Percentiles rank a stretch among this genome's conserved stretches.
phyloP scores from a whole-genome alignment of 2,888 invertebrate genomes.

The Aplocera efformata region DNA sequence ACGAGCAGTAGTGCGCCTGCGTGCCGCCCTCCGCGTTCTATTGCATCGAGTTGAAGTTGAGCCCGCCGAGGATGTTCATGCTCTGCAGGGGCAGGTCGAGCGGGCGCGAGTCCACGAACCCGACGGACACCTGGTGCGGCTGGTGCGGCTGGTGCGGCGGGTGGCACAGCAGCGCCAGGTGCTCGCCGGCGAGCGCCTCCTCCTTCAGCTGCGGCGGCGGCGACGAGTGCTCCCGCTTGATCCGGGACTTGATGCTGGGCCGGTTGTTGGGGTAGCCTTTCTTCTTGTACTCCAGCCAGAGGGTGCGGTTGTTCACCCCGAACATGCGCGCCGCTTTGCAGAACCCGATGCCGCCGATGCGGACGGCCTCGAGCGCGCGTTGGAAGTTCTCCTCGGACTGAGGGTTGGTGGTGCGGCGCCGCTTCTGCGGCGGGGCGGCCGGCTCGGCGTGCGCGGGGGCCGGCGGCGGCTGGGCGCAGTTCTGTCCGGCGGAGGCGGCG shows the following conservation, averaged over 20 bases:
- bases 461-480: constrained; percentile 42
- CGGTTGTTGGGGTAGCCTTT: constrained; percentile 90
- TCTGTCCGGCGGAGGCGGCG: constrained; percentile 64
- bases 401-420: constrained; percentile 87
- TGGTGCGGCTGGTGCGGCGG: constrained; percentile 41
- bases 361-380: constrained; percentile 89
- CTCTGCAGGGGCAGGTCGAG: constrained; percentile 85
- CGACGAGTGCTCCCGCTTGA: constrained; percentile 84
- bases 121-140: constrained; percentile 83
- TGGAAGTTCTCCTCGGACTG: constrained; percentile 92
- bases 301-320: constrained; percentile 91
- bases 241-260: constrained; percentile 88
- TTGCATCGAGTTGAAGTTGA: constrained; percentile 90
- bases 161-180: constrained; percentile 81
- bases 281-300: constrained; percentile 92
- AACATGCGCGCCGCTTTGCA: constrained; percentile 92
- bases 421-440: constrained; percentile 73
- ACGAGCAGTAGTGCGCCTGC: constrained; percentile 21
- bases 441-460: constrained; percentile 59
- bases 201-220: constrained; percentile 81
- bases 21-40: constrained; percentile 71
- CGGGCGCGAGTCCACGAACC: constrained; percentile 86
- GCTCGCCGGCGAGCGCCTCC: constrained; percentile 51
- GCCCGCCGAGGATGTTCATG: constrained; percentile 84
- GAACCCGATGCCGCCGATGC: constrained; percentile 91